A percentile compares a stretch with the other conserved stretches of the same genome.
Evolutionary conservation across 2,797 vertebrate species (phyloP).

Genomic region (Amblyopsis hoosieri): DNA sequence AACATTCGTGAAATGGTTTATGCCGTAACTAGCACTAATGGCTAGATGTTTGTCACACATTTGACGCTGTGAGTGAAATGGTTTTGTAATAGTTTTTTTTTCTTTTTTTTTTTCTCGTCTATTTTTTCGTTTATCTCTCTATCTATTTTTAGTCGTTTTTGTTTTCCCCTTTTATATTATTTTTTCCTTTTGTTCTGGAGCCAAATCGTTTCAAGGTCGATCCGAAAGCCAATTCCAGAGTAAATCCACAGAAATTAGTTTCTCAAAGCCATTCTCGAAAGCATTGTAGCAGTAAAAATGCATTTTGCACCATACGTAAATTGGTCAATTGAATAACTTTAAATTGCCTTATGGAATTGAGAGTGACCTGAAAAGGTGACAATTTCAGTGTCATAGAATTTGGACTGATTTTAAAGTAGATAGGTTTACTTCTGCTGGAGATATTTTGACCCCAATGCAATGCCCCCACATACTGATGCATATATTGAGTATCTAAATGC

Average conservation of each 20-base stretch:
- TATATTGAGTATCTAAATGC: no score
- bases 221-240: not conserved
- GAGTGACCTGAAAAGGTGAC: not conserved
- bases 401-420: not conserved
- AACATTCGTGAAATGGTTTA: no score
- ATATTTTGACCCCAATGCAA: no score
- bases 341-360: not conserved
- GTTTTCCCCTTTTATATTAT: not conserved
- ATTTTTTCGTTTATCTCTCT: not conserved
- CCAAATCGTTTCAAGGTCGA: not conserved
- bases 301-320: not conserved
- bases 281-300: not conserved
- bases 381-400: not conserved
- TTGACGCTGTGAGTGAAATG: no score
- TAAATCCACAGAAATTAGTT: not conserved
- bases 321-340: not conserved
- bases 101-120: not conserved
- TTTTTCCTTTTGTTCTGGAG: not conserved
- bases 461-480: no score
- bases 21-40: no score
- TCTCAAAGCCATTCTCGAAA: conserved; percentile 2
- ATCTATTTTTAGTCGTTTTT: not conserved
- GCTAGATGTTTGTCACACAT: not conserved
- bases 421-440: no score
- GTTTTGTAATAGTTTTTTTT: not conserved